Evolutionary conservation across 2,888 invertebrate genomes (phyloP), one percentile per base, ranked within the genome.

Genomic region (Flexamia atlantica): DNA sequence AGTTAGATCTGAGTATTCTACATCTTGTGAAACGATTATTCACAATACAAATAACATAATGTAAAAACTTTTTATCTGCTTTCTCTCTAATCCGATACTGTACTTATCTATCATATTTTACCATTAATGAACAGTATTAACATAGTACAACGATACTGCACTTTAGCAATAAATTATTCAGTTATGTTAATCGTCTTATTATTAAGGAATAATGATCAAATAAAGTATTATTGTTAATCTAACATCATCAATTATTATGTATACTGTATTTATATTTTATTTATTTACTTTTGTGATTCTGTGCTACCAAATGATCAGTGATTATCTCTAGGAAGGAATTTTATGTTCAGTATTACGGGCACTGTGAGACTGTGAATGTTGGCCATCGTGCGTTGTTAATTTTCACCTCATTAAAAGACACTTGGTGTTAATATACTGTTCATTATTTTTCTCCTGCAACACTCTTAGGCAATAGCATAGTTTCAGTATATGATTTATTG

Each of bases 301-400:
- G 30, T 64, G 28, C 28, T 64, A 64, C 64, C 25, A 64, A 28
- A 60, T 28, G 30, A 28, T 64, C 30, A 30, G 64, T 64, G 7
- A 64, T 28, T 64, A 64, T 64, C 64, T 64, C 9, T 64, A 64
- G 64, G 20, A 30, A 28, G 64, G 64, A 64, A 28, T 64, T 53
- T 64, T 64, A 64, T 64, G 28, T 64, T 64, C 28, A 25, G 30
- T 64, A 14, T 28, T 14, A 64, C 28, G 28, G 23, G 64, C 64
- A 64, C 64, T 64, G 4, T 9, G 60, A 64, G 10, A 64, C 2
- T 64, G 64, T 28, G 30, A n/a, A 64, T 64, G 64, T 64, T 53
- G 64, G 64, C 64, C 64, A 64, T 64, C 64, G 28, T 25, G 64
- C 64, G 64, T 64, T 64, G 64, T 64, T 64, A 64, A 28, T 64